Percentiles rank a stretch among this genome's conserved stretches.
Conservation (phyloP, 2,888 invertebrate genomes). For the Ichneumon xanthorius region DNA sequence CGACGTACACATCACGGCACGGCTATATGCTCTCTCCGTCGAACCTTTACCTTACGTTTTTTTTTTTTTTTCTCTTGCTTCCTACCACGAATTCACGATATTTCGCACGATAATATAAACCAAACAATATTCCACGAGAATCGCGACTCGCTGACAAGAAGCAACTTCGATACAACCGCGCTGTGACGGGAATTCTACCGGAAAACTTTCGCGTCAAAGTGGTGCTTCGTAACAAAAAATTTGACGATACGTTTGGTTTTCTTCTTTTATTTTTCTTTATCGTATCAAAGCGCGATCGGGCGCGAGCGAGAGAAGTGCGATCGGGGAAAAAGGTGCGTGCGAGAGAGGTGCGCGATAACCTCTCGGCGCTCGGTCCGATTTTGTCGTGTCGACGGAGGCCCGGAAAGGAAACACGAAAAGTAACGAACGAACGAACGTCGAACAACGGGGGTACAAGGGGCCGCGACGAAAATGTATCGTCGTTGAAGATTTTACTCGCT, state of each 20-base stretch:
- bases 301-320: conserved; percentile 29
- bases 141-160: background rate
- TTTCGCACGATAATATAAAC: background rate
- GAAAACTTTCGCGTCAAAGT: conserved; percentile 7
- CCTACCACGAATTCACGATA: background rate
- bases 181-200: background rate
- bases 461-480: conserved; percentile 23
- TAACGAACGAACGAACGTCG: background rate
- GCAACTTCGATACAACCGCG: background rate
- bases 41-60: conserved; percentile 17
- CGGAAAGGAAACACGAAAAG: background rate
- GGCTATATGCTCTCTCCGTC: conserved; percentile 63
- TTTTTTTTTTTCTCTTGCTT: background rate
- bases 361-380: background rate
- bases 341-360: conserved; percentile 50
- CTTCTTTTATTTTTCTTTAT: background rate
- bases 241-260: background rate
- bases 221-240: conserved; percentile 27
- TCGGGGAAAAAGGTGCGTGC: conserved; percentile 43
- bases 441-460: background rate
- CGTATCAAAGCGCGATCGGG: background rate
- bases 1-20: conserved; percentile 72
- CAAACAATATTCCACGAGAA: background rate
- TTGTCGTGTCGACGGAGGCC: background rate
- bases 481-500: conserved; percentile 20